A percentile compares a stretch with the other conserved stretches of the same genome.
These are phyloP conservation scores for Pemphigus obesinymphae DNA, from an alignment of 1,140 invertebrate genomes.

Conservation along the genomic window DNA sequence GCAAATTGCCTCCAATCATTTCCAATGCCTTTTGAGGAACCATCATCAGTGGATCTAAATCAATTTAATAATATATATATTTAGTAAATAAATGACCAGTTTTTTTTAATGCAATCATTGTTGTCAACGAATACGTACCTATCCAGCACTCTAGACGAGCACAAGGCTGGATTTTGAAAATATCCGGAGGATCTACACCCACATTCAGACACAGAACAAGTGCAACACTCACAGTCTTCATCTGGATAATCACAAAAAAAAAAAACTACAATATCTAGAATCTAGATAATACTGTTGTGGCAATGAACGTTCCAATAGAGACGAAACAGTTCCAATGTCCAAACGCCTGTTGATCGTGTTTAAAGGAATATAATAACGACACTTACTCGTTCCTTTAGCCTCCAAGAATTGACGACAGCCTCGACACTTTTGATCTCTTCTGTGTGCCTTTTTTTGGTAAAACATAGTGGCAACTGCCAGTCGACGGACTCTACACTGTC, in stretches of 20 bases:
- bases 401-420: slow-evolving; percentile 73
- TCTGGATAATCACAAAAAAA: slow-evolving; percentile 59
- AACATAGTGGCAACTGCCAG: slow-evolving; percentile 63
- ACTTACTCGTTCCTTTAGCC: slow-evolving; percentile 81
- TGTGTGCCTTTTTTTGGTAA: slow-evolving; percentile 65
- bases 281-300: too few species aligned
- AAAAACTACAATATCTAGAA: too few species aligned
- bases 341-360: too few species aligned
- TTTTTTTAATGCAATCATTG: neutral
- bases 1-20: slow-evolving; percentile 82
- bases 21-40: slow-evolving; percentile 92
- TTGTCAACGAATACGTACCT: slow-evolving; percentile 55
- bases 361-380: too few species aligned
- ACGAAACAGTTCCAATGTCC: too few species aligned
- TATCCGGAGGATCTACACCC: slow-evolving; percentile 96
- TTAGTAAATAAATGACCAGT: neutral
- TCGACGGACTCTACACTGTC: slow-evolving; percentile 49
- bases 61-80: neutral
- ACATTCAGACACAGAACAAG: slow-evolving; percentile 97
- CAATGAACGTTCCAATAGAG: too few species aligned
- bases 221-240: slow-evolving; percentile 99
- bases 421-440: slow-evolving; percentile 71
- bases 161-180: slow-evolving; percentile 94
- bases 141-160: slow-evolving; percentile 96
- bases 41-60: slow-evolving; percentile 71